Evolutionary conservation across 2,888 invertebrate species (phyloP).

Genomic region (Campoletis raptor): DNA sequence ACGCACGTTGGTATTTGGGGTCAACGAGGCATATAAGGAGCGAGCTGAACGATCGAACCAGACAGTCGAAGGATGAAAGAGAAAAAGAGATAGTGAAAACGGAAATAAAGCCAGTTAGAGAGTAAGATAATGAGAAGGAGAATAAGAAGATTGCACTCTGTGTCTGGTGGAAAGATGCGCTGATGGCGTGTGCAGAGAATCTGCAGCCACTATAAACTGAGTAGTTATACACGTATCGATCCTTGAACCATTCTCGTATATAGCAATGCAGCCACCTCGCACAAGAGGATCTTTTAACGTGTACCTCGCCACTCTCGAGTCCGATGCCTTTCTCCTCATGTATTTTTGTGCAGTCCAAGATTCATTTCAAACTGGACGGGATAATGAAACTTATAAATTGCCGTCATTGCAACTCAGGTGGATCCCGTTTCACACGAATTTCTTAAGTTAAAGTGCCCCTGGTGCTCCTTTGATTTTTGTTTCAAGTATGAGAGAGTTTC

Average conservation of each 20-base stretch:
- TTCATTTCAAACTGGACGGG: conserved; percentile 4
- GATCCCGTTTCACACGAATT: conserved; percentile 7
- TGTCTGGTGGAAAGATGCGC: conserved; percentile 35
- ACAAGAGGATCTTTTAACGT: conserved; percentile 23
- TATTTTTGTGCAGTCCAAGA: neutral
- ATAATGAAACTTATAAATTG: conserved; percentile 11
- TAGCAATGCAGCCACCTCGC: neutral
- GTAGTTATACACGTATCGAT: conserved; percentile 69
- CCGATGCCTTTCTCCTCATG: conserved; percentile 76
- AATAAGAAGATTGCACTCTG: conserved; percentile 66
- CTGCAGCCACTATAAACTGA: conserved; percentile 54
- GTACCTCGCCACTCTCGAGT: conserved; percentile 60
- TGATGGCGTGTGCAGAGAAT: conserved; percentile 41
- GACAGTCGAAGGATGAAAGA: conserved; percentile 8
- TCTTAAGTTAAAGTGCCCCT: neutral
- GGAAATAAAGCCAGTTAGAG: conserved; percentile 45
- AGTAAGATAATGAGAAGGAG: conserved; percentile 58
- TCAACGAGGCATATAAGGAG: conserved; percentile 74
- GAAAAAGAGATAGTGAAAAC: conserved; percentile 27
- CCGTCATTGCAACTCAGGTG: neutral
- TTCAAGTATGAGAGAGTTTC: neutral
- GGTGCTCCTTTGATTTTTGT: neutral
- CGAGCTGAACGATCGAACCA: conserved; percentile 31
- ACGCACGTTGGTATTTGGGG: conserved; percentile 78
- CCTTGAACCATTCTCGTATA: conserved; percentile 73